These are phyloP conservation scores for Arge pagana DNA, from an alignment of 2,888 invertebrate species.

Conservation along the genomic window DNA sequence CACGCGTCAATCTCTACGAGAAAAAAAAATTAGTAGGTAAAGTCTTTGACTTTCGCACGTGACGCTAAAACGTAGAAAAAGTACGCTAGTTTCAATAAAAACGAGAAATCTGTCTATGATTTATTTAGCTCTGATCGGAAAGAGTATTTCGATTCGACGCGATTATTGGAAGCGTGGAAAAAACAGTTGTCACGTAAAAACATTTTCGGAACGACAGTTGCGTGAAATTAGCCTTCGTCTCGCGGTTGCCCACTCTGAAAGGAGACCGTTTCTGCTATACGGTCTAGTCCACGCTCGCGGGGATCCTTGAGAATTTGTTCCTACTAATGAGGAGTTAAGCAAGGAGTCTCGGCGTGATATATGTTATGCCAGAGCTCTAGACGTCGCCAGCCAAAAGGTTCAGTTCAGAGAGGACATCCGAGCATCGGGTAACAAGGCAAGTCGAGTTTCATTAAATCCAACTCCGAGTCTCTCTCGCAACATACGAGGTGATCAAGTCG, in stretches of 20 bases:
- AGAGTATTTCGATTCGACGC: no score
- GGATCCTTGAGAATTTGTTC: conserved; percentile 17
- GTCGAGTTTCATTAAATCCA: conserved; percentile 22
- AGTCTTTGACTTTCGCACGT: no score
- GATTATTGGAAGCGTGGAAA: no score
- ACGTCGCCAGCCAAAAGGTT: conserved; percentile 10
- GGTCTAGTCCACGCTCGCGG: conserved; percentile 14
- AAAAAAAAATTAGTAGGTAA: no score
- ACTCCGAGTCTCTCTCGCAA: conserved; percentile 4
- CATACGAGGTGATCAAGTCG: conserved; percentile 7
- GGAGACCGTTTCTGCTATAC: conserved; percentile 18
- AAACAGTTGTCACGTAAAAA: no score
- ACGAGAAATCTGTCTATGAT: not conserved
- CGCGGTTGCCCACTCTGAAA: no score
- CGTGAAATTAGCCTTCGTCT: no score
- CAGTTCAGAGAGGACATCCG: conserved; percentile 20
- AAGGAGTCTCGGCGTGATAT: conserved; percentile 23
- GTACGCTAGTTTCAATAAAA: no score
- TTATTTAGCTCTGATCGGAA: conserved; percentile 7
- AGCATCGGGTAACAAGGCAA: conserved; percentile 16
- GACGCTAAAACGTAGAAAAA: no score
- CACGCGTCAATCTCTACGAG: no score
- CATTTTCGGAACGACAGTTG: no score
- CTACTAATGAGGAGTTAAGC: conserved; percentile 25
- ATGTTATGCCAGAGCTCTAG: conserved; percentile 12